Percentiles rank a stretch among this genome's conserved stretches.
Evolutionary conservation across 2,888 invertebrate species (phyloP).

Genomic region (Alloscopus bannaensis): DNA sequence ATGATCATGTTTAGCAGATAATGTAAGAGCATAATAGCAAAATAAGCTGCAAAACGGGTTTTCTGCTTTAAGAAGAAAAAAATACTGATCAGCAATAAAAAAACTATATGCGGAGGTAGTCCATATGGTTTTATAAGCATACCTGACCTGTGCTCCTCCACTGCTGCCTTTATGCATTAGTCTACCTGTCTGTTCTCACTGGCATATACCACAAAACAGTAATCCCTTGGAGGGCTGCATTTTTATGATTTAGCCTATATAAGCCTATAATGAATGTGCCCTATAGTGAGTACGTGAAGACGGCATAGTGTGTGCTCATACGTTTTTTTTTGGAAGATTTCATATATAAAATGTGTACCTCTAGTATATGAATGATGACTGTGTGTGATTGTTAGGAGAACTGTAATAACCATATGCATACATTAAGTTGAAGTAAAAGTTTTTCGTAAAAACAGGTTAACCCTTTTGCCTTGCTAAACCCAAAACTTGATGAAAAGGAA

Average conservation of each 20-base stretch:
- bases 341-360: slow-evolving; percentile 26
- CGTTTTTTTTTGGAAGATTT: slow-evolving; percentile 4
- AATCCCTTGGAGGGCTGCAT: slow-evolving; percentile 60
- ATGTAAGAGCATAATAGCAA: slow-evolving; percentile 42
- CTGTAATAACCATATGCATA: slow-evolving; percentile 29
- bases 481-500: slow-evolving; percentile 66
- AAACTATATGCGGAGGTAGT: slow-evolving; percentile 63
- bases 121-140: slow-evolving; percentile 59
- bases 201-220: slow-evolving; percentile 42
- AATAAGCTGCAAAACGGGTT: slow-evolving; percentile 65
- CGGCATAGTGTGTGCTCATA: slow-evolving; percentile 5
- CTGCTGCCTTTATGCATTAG: slow-evolving; percentile 54
- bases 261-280: slow-evolving; percentile 31
- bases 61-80: slow-evolving; percentile 52
- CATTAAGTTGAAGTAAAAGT: slow-evolving; percentile 65
- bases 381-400: slow-evolving; percentile 52
- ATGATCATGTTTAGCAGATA: slow-evolving; percentile 52
- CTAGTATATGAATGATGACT: slow-evolving; percentile 29
- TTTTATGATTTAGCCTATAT: slow-evolving; percentile 41
- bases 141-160: slow-evolving; percentile 61
- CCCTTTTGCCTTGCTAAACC: slow-evolving; percentile 67
- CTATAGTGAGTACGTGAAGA: slow-evolving; percentile 32
- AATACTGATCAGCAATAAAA: slow-evolving; percentile 63
- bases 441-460: slow-evolving; percentile 68
- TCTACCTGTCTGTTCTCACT: slow-evolving; percentile 16